Percentiles rank a stretch among this genome's conserved stretches.
Evolutionary conservation across 2,113 vertebrate genomes (phyloP).

Genomic region (Puntigrus tetrazona): DNA sequence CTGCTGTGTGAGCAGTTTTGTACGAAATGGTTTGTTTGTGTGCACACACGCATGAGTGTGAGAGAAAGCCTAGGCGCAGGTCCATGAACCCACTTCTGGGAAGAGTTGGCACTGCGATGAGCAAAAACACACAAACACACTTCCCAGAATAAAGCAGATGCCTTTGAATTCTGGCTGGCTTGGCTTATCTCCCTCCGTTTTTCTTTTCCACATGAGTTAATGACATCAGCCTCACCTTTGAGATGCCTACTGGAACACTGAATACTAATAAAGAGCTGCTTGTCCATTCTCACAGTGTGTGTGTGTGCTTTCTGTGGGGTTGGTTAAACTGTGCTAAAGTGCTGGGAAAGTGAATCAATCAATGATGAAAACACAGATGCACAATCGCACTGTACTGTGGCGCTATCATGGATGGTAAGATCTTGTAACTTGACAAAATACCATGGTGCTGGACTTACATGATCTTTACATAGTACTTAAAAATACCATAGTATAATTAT

Average conservation of each 20-base stretch:
- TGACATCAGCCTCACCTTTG: slow-evolving; percentile 65
- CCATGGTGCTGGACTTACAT: not conserved
- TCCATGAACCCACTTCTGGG: slow-evolving; percentile 51
- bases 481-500: not conserved
- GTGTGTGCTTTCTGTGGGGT: no score
- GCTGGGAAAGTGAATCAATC: not conserved
- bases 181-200: slow-evolving; percentile 55
- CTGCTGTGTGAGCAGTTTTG: slow-evolving; percentile 29
- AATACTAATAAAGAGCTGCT: slow-evolving; percentile 17
- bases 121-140: slow-evolving; percentile 38
- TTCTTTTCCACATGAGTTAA: slow-evolving; percentile 52
- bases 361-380: not conserved
- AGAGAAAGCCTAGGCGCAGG: slow-evolving; percentile 24
- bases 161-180: slow-evolving; percentile 59
- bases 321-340: not conserved
- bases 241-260: not conserved
- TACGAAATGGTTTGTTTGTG: slow-evolving; percentile 13
- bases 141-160: slow-evolving; percentile 55
- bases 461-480: not conserved
- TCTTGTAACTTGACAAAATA: not conserved
- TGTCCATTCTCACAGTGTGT: not conserved
- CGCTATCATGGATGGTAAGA: not conserved
- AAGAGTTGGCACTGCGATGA: slow-evolving; percentile 23
- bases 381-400: not conserved
- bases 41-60: not conserved